Percentiles rank a stretch among this genome's conserved stretches.
Conservation (phyloP, 2,888 invertebrate species). For the Euplagia quadripunctaria region DNA sequence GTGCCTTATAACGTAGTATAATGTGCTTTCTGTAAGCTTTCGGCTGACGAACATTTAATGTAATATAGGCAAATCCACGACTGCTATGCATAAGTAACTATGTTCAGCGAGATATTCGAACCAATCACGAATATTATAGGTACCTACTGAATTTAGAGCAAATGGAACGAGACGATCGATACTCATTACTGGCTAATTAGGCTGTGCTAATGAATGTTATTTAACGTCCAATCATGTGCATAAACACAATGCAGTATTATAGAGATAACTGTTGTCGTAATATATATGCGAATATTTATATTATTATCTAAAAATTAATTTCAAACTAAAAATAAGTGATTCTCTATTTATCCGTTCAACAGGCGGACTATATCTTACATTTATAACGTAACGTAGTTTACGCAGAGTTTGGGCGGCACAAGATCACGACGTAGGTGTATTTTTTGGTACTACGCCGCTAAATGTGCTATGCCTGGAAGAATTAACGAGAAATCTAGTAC, state of each 20-base stretch:
- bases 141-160: conserved; percentile 14
- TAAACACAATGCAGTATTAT: neutral
- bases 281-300: neutral
- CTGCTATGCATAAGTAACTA: neutral
- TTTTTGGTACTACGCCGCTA: no score
- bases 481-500: no score
- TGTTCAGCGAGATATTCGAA: neutral
- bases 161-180: conserved; percentile 36
- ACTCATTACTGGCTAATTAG: conserved; percentile 34
- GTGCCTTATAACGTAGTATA: neutral
- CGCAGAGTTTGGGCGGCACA: no score
- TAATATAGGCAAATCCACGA: neutral
- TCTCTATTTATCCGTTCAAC: no score
- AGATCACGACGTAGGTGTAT: no score
- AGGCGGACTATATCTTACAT: no score
- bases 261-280: neutral
- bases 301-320: neutral
- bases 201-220: conserved; percentile 10
- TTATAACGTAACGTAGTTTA: no score
- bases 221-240: neutral
- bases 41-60: neutral
- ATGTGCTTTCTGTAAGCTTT: neutral
- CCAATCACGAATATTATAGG: neutral
- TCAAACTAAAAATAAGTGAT: neutral
- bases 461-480: no score